Evolutionary conservation across 2,113 vertebrate genomes (phyloP).

Genomic region (Gallinago paraguaiae): DNA sequence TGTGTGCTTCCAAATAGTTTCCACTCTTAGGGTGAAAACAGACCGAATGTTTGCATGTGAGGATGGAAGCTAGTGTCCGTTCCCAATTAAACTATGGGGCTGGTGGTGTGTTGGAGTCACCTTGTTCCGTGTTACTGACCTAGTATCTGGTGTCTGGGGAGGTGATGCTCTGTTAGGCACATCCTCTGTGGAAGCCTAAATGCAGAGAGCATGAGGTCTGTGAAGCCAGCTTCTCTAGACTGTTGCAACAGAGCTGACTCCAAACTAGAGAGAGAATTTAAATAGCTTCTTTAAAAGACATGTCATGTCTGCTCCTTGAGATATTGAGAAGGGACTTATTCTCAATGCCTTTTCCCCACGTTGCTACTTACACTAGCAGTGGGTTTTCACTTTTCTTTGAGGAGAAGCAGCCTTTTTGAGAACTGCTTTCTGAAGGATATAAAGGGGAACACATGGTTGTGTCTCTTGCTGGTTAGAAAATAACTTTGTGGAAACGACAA

Average conservation of each 20-base stretch:
- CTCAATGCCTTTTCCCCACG: background rate
- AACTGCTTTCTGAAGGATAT: background rate
- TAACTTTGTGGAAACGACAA: background rate
- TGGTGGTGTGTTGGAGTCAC: background rate
- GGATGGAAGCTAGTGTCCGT: background rate
- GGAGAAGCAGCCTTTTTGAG: background rate
- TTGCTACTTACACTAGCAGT: background rate
- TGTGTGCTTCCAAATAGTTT: constrained; percentile 6
- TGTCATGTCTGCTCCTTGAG: background rate
- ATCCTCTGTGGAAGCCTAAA: background rate
- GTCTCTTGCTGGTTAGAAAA: background rate
- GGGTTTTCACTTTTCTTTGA: background rate
- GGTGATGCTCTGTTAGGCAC: background rate
- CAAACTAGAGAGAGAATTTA: background rate
- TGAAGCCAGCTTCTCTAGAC: background rate
- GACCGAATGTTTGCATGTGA: background rate
- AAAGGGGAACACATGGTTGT: background rate
- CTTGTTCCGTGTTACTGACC: background rate
- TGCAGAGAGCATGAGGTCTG: background rate
- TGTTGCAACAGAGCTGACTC: background rate
- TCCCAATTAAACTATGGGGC: background rate
- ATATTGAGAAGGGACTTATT: background rate
- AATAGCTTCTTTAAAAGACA: background rate
- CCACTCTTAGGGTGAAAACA: background rate
- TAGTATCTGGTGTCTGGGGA: background rate